These are phyloP conservation scores for Stenurella melanura DNA, from an alignment of 2,888 invertebrate genomes.

Conservation along the genomic window DNA sequence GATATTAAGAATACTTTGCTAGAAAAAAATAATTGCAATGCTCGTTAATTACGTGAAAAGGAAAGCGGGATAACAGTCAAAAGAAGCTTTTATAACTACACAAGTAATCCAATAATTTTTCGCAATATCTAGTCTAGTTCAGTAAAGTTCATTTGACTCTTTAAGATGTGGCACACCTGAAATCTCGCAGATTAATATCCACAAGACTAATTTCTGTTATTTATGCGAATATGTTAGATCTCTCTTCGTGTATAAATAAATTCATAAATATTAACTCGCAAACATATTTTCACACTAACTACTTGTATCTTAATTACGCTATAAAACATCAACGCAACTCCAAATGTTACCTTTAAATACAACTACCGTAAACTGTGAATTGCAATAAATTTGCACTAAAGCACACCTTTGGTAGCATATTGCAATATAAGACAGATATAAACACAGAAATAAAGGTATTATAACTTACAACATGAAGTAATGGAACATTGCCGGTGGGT, in stretches of 20 bases:
- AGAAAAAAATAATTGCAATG: too few relatives aligned
- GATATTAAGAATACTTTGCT: too few relatives aligned
- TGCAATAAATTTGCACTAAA: slow-evolving; percentile 18
- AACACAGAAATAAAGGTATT: slow-evolving; percentile 10
- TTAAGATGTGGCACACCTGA: not conserved
- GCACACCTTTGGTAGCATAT: slow-evolving; percentile 19
- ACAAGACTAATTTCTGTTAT: not conserved
- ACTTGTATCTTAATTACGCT: not conserved
- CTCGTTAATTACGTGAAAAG: too few relatives aligned
- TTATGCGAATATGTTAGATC: not conserved
- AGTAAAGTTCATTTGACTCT: too few relatives aligned
- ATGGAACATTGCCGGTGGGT: slow-evolving; percentile 21
- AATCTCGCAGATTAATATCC: not conserved
- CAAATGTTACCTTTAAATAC: slow-evolving; percentile 26
- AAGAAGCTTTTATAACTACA: too few relatives aligned
- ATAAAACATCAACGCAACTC: slow-evolving; percentile 17
- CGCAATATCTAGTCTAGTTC: too few relatives aligned
- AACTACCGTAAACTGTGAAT: slow-evolving; percentile 24
- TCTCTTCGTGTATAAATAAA: not conserved
- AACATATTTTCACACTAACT: not conserved
- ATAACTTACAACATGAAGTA: slow-evolving; percentile 21
- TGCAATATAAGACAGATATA: slow-evolving; percentile 17
- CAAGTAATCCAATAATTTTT: too few relatives aligned
- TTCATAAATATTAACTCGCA: not conserved
- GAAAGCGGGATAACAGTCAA: too few relatives aligned